A percentile compares a stretch with the other conserved stretches of the same genome.
Conservation (phyloP, 1,140 invertebrate genomes). For the Halotydeus destructor region DNA sequence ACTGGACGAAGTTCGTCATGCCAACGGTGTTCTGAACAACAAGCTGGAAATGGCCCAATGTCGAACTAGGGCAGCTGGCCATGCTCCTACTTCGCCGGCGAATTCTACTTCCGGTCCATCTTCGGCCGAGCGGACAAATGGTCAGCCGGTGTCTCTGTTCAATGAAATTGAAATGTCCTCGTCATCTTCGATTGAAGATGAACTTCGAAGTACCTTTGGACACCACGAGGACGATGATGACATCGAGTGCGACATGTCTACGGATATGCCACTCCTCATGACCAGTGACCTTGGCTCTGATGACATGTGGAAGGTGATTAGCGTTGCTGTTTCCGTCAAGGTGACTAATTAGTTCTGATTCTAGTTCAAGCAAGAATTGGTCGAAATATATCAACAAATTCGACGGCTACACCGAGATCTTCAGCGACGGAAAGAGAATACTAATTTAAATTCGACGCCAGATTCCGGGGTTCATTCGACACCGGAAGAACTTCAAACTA, state of each 20-base stretch:
- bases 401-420: constrained; percentile 26
- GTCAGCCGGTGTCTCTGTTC: constrained; percentile 25
- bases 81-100: too few relatives aligned
- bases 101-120: neutral
- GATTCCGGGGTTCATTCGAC: constrained; percentile 6
- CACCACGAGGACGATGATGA: constrained; percentile 5
- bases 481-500: constrained; percentile 12
- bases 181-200: constrained; percentile 17
- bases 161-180: constrained; percentile 33
- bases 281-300: too few relatives aligned
- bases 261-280: too few relatives aligned
- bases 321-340: neutral
- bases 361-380: constrained; percentile 30
- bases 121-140: constrained; percentile 2
- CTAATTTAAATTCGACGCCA: constrained; percentile 4
- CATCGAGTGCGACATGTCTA: neutral
- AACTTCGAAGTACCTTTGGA: neutral
- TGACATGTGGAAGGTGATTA: constrained; percentile 11
- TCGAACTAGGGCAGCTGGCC: too few relatives aligned
- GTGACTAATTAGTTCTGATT: constrained; percentile 2
- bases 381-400: constrained; percentile 27
- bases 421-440: constrained; percentile 18
- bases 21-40: constrained; percentile 26
- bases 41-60: constrained; percentile 27
- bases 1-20: constrained; percentile 37